A percentile compares a stretch with the other conserved stretches of the same genome.
phyloP scores from a whole-genome alignment of 1,140 invertebrate species.

The Heliconius hewitsoni region DNA sequence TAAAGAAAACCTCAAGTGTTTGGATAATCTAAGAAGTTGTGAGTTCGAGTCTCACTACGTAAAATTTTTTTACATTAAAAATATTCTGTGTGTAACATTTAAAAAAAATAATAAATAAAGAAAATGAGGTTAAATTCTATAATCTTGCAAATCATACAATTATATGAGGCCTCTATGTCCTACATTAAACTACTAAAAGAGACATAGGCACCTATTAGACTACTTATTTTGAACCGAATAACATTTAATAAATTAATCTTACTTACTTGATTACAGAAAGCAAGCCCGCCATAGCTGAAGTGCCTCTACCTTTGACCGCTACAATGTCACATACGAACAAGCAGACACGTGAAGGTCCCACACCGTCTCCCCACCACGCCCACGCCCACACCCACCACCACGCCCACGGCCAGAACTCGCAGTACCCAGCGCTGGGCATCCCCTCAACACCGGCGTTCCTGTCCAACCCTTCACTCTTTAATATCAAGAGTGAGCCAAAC shows the following conservation, averaged over 20 bases:
- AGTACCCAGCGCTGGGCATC: slow-evolving; percentile 54
- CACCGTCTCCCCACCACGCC: slow-evolving; percentile 45
- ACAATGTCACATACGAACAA: slow-evolving; percentile 43
- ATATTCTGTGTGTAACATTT: no score
- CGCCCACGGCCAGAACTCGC: slow-evolving; percentile 45
- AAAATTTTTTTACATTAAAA: no score
- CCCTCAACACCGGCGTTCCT: slow-evolving; percentile 56
- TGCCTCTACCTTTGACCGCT: slow-evolving; percentile 75
- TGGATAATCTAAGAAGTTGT: no score
- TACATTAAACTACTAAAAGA: no score
- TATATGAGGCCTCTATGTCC: no score
- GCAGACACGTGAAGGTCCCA: slow-evolving; percentile 47
- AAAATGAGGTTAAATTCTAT: no score
- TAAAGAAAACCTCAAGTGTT: no score
- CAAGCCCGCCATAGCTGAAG: slow-evolving; percentile 60
- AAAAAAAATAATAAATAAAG: no score
- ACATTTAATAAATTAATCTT: background rate
- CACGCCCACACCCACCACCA: slow-evolving; percentile 58
- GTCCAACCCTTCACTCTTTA: slow-evolving; percentile 69
- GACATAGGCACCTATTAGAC: no score
- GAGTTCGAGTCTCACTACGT: no score
- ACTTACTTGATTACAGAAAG: slow-evolving; percentile 52
- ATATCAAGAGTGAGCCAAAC: slow-evolving; percentile 79
- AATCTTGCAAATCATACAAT: no score
- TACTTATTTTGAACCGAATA: background rate